These are phyloP conservation scores for Palythoa heliodiscus DNA, from an alignment of 92 coral and sea anemone genomes.

Conservation along the genomic window DNA sequence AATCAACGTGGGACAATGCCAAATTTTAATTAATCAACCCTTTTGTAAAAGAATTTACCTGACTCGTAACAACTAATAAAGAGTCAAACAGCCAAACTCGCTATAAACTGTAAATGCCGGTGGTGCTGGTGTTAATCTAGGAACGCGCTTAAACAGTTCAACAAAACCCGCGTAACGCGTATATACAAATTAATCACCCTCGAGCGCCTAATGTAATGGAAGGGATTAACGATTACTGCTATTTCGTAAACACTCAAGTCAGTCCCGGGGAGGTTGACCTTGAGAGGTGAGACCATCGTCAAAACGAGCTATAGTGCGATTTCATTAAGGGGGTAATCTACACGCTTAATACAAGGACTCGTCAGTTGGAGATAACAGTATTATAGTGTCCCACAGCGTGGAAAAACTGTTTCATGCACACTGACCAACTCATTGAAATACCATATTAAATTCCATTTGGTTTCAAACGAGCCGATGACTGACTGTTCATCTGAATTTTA, in stretches of 20 bases:
- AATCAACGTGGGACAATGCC: not conserved
- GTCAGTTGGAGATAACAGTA: not conserved
- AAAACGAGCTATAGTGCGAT: not conserved
- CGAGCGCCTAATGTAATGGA: slow-evolving; percentile 19
- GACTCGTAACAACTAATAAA: not conserved
- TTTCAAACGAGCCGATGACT: slow-evolving; percentile 14
- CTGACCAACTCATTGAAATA: not conserved
- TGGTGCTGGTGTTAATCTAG: not conserved
- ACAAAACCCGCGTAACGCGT: not conserved
- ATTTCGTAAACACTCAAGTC: slow-evolving; percentile 45
- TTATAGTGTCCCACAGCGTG: slow-evolving; percentile 9
- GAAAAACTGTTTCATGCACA: not conserved
- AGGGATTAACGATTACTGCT: slow-evolving; percentile 44
- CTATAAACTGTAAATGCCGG: not conserved
- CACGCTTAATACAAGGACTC: slow-evolving; percentile 9
- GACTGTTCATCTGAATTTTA: not conserved
- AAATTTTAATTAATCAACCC: too few species aligned
- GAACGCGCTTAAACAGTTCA: not conserved
- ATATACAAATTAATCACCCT: not conserved
- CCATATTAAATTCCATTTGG: slow-evolving; percentile 15
- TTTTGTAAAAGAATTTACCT: not conserved
- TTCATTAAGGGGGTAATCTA: not conserved
- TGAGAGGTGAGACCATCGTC: not conserved
- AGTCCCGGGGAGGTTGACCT: not conserved
- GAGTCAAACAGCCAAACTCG: not conserved